A percentile compares a stretch with the other conserved stretches of the same genome.
Conservation (phyloP, 2,797 vertebrate genomes). For the Artibeus jamaicensis region DNA sequence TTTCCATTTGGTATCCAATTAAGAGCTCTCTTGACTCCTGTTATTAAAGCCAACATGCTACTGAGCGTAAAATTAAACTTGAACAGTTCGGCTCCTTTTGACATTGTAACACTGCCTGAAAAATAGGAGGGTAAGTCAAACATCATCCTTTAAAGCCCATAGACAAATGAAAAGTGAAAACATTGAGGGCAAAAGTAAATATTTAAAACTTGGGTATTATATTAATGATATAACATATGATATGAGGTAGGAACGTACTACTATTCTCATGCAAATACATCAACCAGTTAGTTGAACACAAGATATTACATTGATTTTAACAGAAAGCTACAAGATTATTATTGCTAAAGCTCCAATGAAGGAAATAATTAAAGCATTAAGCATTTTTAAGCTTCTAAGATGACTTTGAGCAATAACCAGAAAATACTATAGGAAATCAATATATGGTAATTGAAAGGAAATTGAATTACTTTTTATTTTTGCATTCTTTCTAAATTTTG, state of each 20-base stretch:
- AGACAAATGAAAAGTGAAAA: slow-evolving; percentile 70
- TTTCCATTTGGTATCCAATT: slow-evolving; percentile 50
- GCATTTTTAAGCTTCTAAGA: slow-evolving; percentile 57
- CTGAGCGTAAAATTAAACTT: slow-evolving; percentile 69
- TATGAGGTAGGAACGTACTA: not conserved
- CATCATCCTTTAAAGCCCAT: slow-evolving; percentile 46
- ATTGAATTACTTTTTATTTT: slow-evolving; percentile 46
- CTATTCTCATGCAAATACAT: slow-evolving; percentile 26
- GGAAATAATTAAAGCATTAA: slow-evolving; percentile 68
- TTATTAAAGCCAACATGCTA: slow-evolving; percentile 65
- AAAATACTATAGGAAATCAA: slow-evolving; percentile 55
- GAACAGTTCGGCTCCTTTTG: slow-evolving; percentile 51
- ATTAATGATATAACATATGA: not conserved
- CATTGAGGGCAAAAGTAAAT: slow-evolving; percentile 49
- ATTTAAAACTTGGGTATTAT: slow-evolving; percentile 11
- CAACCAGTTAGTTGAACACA: slow-evolving; percentile 71
- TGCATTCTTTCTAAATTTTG: slow-evolving; percentile 30
- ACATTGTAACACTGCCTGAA: slow-evolving; percentile 49
- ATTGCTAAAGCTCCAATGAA: slow-evolving; percentile 62
- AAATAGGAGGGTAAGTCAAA: slow-evolving; percentile 43
- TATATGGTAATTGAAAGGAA: slow-evolving; percentile 46
- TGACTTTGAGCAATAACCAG: not conserved
- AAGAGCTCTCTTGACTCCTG: slow-evolving; percentile 55
- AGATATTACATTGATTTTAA: slow-evolving; percentile 75
- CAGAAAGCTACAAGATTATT: slow-evolving; percentile 68